phyloP scores from a whole-genome alignment of 2,113 vertebrate species.

The Conger conger region DNA sequence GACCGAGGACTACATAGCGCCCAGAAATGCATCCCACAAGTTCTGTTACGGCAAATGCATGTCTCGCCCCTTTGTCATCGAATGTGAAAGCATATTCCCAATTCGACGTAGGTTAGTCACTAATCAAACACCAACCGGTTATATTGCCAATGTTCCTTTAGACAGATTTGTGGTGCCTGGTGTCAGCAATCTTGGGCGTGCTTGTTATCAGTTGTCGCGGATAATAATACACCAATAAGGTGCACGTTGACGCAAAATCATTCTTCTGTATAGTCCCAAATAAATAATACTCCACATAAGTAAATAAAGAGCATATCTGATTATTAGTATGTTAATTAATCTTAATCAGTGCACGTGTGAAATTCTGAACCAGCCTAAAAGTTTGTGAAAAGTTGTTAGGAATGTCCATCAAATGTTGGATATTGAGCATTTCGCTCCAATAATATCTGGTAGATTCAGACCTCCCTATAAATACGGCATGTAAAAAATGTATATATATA shows the following conservation, averaged over 20 bases:
- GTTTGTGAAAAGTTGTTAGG: not conserved
- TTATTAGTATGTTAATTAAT: no score
- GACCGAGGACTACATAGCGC: no score
- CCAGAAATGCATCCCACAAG: not conserved
- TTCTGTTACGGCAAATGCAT: not conserved
- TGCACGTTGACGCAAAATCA: no score
- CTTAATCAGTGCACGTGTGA: not conserved
- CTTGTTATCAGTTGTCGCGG: not conserved
- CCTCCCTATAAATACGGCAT: not conserved
- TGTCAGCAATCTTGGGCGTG: not conserved
- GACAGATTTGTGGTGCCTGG: not conserved
- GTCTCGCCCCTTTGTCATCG: not conserved
- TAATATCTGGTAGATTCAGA: not conserved
- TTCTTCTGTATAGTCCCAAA: no score
- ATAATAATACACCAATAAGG: no score
- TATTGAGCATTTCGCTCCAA: not conserved
- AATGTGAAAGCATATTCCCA: not conserved
- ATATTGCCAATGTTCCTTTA: not conserved
- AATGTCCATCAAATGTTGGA: not conserved
- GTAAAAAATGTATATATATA: not conserved
- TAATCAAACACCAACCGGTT: not conserved
- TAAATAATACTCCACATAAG: no score
- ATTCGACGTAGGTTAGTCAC: not conserved
- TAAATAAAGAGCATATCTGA: no score
- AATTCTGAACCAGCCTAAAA: not conserved